Conservation (phyloP, 2,888 invertebrate species). For the Nomada fucata region DNA sequence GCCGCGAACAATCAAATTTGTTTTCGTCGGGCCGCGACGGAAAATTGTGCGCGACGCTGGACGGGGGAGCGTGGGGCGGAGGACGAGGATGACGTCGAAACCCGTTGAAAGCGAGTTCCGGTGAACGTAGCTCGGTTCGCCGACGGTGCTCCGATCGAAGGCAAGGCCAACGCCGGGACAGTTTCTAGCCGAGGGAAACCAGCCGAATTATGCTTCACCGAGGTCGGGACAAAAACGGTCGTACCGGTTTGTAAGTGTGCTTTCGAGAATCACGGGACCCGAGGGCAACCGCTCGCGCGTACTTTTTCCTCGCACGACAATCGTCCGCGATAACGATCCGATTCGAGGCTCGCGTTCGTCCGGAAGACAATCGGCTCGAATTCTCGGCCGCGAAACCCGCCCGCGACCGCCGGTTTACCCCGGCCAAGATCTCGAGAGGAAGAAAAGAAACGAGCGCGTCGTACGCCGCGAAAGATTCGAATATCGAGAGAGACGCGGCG, state of each 20-base stretch:
- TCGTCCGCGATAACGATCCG: slow-evolving; percentile 4
- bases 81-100: slow-evolving; percentile 35
- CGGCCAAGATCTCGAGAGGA: background rate
- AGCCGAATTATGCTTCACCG: background rate
- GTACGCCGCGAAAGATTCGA: background rate
- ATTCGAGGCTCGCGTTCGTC: background rate
- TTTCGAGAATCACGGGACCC: background rate
- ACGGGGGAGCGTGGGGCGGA: slow-evolving; percentile 24
- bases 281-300: background rate
- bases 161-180: slow-evolving; percentile 18
- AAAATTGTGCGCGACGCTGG: slow-evolving; percentile 5
- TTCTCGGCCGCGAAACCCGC: background rate
- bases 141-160: slow-evolving; percentile 7
- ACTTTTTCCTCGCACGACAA: background rate
- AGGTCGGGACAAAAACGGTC: background rate
- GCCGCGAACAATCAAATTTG: background rate
- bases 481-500: background rate
- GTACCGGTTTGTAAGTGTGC: slow-evolving; percentile 8
- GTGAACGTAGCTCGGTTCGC: background rate
- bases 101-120: slow-evolving; percentile 64
- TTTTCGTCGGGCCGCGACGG: background rate
- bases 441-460: background rate
- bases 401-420: too few relatives aligned
- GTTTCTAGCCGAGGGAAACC: background rate
- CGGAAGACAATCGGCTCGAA: background rate